Evolutionary conservation across 1,140 invertebrate genomes (phyloP).

Genomic region (Mamestra configurata): DNA sequence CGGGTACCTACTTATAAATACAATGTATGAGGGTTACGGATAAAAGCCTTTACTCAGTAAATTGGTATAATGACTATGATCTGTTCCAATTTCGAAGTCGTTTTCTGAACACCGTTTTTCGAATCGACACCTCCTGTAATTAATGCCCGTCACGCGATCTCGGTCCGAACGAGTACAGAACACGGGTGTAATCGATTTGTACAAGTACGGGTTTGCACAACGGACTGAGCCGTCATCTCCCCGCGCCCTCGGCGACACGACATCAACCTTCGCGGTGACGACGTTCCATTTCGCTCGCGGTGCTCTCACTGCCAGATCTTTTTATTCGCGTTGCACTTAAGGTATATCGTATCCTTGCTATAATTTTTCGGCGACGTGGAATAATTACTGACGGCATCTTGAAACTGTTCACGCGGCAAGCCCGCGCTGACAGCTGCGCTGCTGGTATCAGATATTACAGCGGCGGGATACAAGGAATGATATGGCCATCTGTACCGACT

Average conservation of each 20-base stretch:
- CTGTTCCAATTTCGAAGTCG: constrained; percentile 75
- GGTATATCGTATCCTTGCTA: constrained; percentile 75
- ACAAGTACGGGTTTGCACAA: constrained; percentile 72
- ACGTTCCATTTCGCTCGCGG: constrained; percentile 70
- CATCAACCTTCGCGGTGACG: constrained; percentile 70
- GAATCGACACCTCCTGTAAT: constrained; percentile 84
- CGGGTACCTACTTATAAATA: not conserved
- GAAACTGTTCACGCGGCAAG: constrained; percentile 76
- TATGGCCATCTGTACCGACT: constrained; percentile 38
- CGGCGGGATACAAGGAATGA: constrained; percentile 39
- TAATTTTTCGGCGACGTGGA: constrained; percentile 80
- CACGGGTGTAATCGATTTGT: constrained; percentile 82
- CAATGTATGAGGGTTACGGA: constrained; percentile 28
- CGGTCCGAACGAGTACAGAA: constrained; percentile 63
- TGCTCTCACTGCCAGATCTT: constrained; percentile 63
- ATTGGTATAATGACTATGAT: constrained; percentile 76
- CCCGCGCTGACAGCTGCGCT: constrained; percentile 70
- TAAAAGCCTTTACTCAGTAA: constrained; percentile 39
- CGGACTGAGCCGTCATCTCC: constrained; percentile 66
- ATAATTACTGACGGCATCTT: constrained; percentile 77
- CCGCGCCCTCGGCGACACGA: constrained; percentile 65
- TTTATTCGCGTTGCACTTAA: constrained; percentile 70
- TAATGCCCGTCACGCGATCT: constrained; percentile 82
- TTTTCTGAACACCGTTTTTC: constrained; percentile 76
- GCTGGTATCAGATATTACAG: constrained; percentile 44